phyloP scores from a whole-genome alignment of 2,888 invertebrate genomes.

The Rotaria magnacalcarata region DNA sequence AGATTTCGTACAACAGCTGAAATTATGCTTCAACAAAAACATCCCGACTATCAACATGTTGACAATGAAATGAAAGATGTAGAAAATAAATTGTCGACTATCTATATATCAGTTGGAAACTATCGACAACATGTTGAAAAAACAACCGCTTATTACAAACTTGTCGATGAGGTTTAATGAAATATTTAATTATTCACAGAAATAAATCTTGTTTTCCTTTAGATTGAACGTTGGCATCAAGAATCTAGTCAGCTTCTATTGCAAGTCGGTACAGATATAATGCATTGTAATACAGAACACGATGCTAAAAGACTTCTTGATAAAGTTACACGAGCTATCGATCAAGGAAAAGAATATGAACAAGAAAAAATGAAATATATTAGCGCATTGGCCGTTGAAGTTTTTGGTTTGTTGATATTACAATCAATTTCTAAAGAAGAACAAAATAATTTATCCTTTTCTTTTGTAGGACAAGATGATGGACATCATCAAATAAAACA shows the following conservation, averaged over 20 bases:
- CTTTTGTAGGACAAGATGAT: neutral
- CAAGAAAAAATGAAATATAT: constrained; percentile 67
- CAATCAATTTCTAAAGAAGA: neutral
- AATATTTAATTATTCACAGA: neutral
- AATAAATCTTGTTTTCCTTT: constrained; percentile 8
- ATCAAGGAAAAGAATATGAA: constrained; percentile 33
- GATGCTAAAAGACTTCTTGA: constrained; percentile 66
- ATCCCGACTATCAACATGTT: constrained; percentile 61
- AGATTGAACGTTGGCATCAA: constrained; percentile 70
- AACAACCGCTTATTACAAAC: constrained; percentile 61
- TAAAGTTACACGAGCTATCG: constrained; percentile 14
- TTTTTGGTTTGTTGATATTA: constrained; percentile 60
- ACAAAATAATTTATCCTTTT: neutral
- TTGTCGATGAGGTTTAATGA: neutral
- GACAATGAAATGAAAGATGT: constrained; percentile 67
- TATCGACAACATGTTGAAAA: constrained; percentile 68
- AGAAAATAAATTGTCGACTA: constrained; percentile 67
- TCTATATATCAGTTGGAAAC: constrained; percentile 68
- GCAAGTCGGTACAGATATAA: constrained; percentile 67
- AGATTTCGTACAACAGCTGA: constrained; percentile 69
- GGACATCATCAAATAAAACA: constrained; percentile 23
- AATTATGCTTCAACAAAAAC: constrained; percentile 60
- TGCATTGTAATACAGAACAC: constrained; percentile 65
- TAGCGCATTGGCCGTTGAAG: constrained; percentile 64
- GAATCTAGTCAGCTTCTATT: constrained; percentile 68